Evolutionary conservation across 2,888 invertebrate genomes (phyloP).

Genomic region (Microchrysa polita): DNA sequence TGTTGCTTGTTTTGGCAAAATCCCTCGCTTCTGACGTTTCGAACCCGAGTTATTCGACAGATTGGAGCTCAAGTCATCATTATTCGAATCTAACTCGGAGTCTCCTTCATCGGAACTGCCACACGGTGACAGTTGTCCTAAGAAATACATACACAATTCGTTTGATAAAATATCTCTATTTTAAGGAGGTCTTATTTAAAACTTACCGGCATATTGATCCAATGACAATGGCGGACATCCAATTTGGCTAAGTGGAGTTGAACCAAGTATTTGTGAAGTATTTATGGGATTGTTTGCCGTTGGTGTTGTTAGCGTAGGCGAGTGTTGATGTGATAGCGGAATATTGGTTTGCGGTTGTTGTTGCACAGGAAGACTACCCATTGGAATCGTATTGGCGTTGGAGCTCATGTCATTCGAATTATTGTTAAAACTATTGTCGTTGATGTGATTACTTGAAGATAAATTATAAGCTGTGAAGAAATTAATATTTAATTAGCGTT

Average conservation of each 20-base stretch:
- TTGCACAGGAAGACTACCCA: conserved; percentile 43
- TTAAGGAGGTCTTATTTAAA: too few relatives aligned
- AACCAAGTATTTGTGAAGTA: conserved; percentile 75
- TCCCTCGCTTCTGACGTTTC: conserved; percentile 83
- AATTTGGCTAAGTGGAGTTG: conserved; percentile 87
- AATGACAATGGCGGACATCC: conserved; percentile 69
- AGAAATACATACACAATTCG: not conserved
- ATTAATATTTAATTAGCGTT: not conserved
- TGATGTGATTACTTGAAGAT: conserved; percentile 45
- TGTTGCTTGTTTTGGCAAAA: conserved; percentile 94
- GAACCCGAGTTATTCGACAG: conserved; percentile 64
- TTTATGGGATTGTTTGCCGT: conserved; percentile 39
- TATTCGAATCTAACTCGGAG: conserved; percentile 69
- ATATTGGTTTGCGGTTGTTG: conserved; percentile 1
- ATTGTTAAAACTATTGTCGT: conserved; percentile 48
- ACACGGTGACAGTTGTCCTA: conserved; percentile 69
- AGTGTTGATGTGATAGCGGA: conserved; percentile 21
- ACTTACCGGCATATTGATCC: conserved; percentile 66
- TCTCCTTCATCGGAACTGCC: conserved; percentile 58
- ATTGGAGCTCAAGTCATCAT: conserved; percentile 69
- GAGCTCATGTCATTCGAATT: conserved; percentile 47
- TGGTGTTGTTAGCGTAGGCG: conserved; percentile 42
- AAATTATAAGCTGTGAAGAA: conserved; percentile 41
- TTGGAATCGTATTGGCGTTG: conserved; percentile 47
- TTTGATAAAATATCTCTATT: too few relatives aligned